Percentiles rank a stretch among this genome's conserved stretches.
These are phyloP conservation scores for Spinibarbus caldwelli DNA, from an alignment of 2,797 vertebrate genomes.

Conservation along the genomic window DNA sequence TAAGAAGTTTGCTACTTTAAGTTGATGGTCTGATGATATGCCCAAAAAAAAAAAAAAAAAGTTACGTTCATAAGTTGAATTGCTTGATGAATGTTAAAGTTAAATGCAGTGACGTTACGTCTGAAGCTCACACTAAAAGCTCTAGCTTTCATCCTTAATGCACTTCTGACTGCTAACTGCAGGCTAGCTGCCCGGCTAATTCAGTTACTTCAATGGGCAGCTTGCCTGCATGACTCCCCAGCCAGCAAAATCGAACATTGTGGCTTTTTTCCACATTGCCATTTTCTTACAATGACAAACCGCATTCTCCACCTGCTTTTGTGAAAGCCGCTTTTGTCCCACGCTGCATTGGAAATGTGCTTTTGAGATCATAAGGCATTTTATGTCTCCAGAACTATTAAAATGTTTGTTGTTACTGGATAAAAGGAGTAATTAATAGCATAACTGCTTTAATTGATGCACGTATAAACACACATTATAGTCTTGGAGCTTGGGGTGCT, in stretches of 20 bases:
- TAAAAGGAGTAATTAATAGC: neutral
- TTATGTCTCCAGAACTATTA: constrained; percentile 12
- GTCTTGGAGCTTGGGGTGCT: neutral
- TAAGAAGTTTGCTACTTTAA: neutral
- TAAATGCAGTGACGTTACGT: constrained; percentile 44
- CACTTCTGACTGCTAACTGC: constrained; percentile 16
- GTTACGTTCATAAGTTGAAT: neutral
- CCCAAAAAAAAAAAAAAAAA: neutral
- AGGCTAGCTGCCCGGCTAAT: constrained; percentile 49
- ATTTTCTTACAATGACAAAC: constrained; percentile 23
- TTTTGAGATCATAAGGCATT: constrained; percentile 6
- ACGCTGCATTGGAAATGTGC: neutral
- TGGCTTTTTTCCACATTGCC: constrained; percentile 30
- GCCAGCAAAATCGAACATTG: constrained; percentile 16
- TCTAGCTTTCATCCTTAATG: constrained; percentile 20
- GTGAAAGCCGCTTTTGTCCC: constrained; percentile 41
- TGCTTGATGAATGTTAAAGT: constrained; percentile 16
- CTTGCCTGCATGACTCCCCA: constrained; percentile 8
- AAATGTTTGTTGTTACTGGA: neutral
- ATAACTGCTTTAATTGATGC: neutral
- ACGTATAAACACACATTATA: neutral
- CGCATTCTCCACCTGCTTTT: constrained; percentile 2
- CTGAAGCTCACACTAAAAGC: constrained; percentile 52
- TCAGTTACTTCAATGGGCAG: constrained; percentile 45
- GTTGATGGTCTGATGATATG: neutral